Evolutionary conservation across 1,140 invertebrate species (phyloP), one percentile per base, ranked within the genome.

Genomic region (Liolophura sinensis): DNA sequence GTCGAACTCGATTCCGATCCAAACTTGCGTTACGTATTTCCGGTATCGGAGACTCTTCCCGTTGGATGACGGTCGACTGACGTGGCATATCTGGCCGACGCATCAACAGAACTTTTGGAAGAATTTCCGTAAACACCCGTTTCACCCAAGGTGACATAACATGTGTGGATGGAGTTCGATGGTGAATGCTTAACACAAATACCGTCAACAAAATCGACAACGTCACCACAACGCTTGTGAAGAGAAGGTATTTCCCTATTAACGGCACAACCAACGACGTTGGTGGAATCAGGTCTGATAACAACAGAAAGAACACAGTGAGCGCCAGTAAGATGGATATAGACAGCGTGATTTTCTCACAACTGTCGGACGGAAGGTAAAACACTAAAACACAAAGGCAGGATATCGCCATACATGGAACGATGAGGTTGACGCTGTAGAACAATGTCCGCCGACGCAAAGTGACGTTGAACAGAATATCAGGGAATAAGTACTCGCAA

Each of bases 391-490:
- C 80, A 4, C 86, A 86, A 5, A 88, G 75, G 68, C 85, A 82
- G n/a, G 86, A 86, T 65, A 86, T 85, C 54, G 82, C 72, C 9
- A 86, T 74, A 64, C 83, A 84, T 25, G 84, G 84, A 63, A 85
- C 78, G 47, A 86, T 86, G 1, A 86, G 67, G 62, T 86, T 86
- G 0, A 86, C 70, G 9, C 83, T 84, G 71, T 85, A 85, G 67
- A 86, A 86, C 27, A 85, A 67, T 3, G 84, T 83, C 49, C 82
- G 77, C n/a, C 84, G 65, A 0, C 96, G 87, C 90, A 99, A 93
- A 20, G 95, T 97, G 74, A 99, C 97, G 85, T 97, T 97, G 85
- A 98, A 99, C 27, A 95, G 98, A 77, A 99, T 97, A 83, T 99
- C 96, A 66, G 97, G 92, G 82, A 95, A 97, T 40, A 93, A 93